A percentile compares a stretch with the other conserved stretches of the same genome.
Conservation (phyloP, 2,113 vertebrate genomes). For the Petromus typicus region DNA sequence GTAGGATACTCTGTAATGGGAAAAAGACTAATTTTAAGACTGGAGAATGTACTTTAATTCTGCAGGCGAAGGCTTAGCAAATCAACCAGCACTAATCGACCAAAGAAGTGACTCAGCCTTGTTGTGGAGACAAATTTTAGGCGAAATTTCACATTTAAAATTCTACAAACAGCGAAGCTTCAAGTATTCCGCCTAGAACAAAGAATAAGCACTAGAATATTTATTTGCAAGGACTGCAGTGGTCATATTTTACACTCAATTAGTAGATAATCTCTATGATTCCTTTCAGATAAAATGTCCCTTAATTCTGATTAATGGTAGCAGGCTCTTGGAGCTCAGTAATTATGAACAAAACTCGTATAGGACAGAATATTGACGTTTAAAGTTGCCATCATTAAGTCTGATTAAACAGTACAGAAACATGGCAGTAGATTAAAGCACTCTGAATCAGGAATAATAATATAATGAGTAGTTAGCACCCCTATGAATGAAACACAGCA, state of each 20-base stretch:
- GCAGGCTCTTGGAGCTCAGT: neutral
- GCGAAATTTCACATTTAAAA: slow-evolving; percentile 53
- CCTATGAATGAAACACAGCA: neutral
- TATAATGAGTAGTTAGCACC: neutral
- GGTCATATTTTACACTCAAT: slow-evolving; percentile 47
- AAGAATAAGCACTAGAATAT: slow-evolving; percentile 5
- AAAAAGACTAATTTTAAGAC: slow-evolving; percentile 34
- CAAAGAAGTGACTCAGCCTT: slow-evolving; percentile 28
- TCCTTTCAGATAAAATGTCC: slow-evolving; percentile 24
- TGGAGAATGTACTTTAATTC: slow-evolving; percentile 44
- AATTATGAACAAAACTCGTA: slow-evolving; percentile 59
- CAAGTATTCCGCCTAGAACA: slow-evolving; percentile 41
- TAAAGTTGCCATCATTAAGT: slow-evolving; percentile 48
- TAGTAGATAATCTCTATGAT: neutral
- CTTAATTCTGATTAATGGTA: slow-evolving; percentile 44
- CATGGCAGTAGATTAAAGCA: slow-evolving; percentile 59
- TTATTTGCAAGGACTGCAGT: slow-evolving; percentile 2
- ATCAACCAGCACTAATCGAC: slow-evolving; percentile 2
- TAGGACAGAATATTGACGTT: slow-evolving; percentile 43
- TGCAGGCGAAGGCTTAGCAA: slow-evolving; percentile 20
- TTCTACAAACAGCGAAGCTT: neutral
- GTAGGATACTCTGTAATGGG: neutral
- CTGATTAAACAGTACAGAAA: slow-evolving; percentile 65
- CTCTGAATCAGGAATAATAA: slow-evolving; percentile 16
- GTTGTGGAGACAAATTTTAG: neutral